phyloP scores from a whole-genome alignment of 2,888 invertebrate species.

The Calliphora vomitoria region DNA sequence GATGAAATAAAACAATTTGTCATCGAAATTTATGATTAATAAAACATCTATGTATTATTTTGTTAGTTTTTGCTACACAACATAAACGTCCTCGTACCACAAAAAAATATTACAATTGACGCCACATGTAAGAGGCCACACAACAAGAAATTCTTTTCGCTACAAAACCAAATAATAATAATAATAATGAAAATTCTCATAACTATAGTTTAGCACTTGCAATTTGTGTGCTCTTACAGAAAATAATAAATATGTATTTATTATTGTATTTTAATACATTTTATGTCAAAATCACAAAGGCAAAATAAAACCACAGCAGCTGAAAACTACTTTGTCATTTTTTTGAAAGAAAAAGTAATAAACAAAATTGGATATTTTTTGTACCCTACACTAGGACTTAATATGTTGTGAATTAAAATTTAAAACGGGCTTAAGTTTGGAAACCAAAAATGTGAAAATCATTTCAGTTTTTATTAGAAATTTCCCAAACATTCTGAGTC shows the following conservation, averaged over 20 bases:
- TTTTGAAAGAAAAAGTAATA: too few relatives aligned
- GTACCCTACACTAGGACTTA: background rate
- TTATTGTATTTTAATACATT: background rate
- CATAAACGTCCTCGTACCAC: slow-evolving; percentile 32
- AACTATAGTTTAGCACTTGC: slow-evolving; percentile 15
- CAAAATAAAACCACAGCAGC: background rate
- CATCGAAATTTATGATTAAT: slow-evolving; percentile 64
- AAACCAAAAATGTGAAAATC: too few relatives aligned
- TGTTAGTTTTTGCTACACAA: background rate
- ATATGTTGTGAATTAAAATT: too few relatives aligned
- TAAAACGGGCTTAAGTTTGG: too few relatives aligned
- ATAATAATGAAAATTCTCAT: slow-evolving; percentile 7
- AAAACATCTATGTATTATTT: slow-evolving; percentile 14
- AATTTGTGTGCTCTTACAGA: background rate
- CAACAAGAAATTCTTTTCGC: background rate
- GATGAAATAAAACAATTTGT: slow-evolving; percentile 55
- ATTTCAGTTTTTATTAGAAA: too few relatives aligned
- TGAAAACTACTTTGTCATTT: background rate
- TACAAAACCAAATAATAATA: slow-evolving; percentile 18
- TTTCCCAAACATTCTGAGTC: too few relatives aligned
- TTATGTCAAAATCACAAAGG: background rate
- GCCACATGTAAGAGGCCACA: background rate
- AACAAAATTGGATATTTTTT: too few relatives aligned
- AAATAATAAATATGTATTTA: background rate
- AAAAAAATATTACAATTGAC: slow-evolving; percentile 17